Evolutionary conservation across 1,140 invertebrate species (phyloP).

Genomic region (Camponotus floridanus): DNA sequence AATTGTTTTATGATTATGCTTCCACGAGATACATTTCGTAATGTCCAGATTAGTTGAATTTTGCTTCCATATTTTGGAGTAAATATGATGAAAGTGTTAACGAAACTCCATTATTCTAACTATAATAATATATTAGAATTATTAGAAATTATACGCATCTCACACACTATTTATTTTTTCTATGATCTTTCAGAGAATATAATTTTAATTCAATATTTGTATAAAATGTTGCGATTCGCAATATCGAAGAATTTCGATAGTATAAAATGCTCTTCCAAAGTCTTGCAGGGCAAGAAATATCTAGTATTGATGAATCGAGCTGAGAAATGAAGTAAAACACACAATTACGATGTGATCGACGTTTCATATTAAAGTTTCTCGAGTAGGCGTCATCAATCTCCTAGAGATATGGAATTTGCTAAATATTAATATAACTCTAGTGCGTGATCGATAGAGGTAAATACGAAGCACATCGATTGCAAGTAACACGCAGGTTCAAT

Average conservation of each 20-base stretch:
- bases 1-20: not conserved
- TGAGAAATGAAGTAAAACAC: not conserved
- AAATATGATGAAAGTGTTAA: constrained; percentile 14
- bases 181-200: constrained; percentile 17
- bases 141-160: constrained; percentile 8
- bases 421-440: constrained; percentile 26
- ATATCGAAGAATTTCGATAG: constrained; percentile 9
- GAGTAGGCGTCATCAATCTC: constrained; percentile 25
- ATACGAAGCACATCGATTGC: constrained; percentile 14
- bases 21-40: constrained; percentile 8
- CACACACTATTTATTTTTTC: constrained; percentile 1
- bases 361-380: constrained; percentile 33
- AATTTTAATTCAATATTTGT: constrained; percentile 20
- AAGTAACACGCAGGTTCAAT: not conserved
- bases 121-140: constrained; percentile 10
- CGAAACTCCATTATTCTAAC: not conserved
- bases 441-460: not conserved
- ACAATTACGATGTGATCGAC: constrained; percentile 8
- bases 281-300: constrained; percentile 11
- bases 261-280: constrained; percentile 39
- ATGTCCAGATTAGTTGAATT: not conserved
- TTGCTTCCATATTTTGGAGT: not conserved
- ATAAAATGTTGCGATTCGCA: not conserved
- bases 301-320: constrained; percentile 17
- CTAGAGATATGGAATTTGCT: constrained; percentile 13